Conservation (phyloP, 2,113 vertebrate genomes). For the Thamnaconus septentrionalis region DNA sequence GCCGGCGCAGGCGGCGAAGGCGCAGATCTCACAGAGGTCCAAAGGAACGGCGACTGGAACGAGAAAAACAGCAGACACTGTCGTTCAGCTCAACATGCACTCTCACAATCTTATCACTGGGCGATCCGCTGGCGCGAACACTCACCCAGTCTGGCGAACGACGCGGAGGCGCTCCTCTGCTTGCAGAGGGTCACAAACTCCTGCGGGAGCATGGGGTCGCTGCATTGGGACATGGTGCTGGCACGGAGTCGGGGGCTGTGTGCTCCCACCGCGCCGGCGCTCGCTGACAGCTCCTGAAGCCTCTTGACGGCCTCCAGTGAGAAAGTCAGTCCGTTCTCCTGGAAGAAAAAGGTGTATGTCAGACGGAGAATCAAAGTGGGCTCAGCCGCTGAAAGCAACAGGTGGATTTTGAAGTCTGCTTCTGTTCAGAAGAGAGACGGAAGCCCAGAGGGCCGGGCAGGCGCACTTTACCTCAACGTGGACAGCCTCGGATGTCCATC, state of each 20-base stretch:
- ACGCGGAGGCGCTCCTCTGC: conserved; percentile 51
- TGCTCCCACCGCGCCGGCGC: neutral
- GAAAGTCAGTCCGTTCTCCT: conserved; percentile 82
- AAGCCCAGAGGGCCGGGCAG: too few species aligned
- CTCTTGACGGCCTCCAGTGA: conserved; percentile 79
- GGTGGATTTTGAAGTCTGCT: neutral
- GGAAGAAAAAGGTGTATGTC: neutral
- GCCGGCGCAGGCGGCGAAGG: conserved; percentile 83
- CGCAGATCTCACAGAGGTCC: conserved; percentile 83
- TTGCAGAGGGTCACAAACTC: conserved; percentile 77
- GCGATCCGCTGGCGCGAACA: too few species aligned
- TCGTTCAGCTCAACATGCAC: neutral
- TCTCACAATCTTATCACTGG: too few species aligned
- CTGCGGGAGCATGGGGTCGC: conserved; percentile 68
- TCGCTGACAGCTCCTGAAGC: conserved; percentile 71
- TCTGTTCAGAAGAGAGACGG: too few species aligned
- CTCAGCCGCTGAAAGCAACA: neutral
- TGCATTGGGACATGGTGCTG: conserved; percentile 50
- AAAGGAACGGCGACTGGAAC: conserved; percentile 60
- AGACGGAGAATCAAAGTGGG: too few species aligned
- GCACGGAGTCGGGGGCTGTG: conserved; percentile 28
- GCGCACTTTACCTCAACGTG: neutral
- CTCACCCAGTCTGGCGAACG: conserved; percentile 77
- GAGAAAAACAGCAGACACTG: neutral
- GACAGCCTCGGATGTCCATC: conserved; percentile 55